Percentiles rank a stretch among this genome's conserved stretches.
These are phyloP conservation scores for Drosophila infuscata DNA, from an alignment of 2,888 invertebrate genomes.

Conservation along the genomic window DNA sequence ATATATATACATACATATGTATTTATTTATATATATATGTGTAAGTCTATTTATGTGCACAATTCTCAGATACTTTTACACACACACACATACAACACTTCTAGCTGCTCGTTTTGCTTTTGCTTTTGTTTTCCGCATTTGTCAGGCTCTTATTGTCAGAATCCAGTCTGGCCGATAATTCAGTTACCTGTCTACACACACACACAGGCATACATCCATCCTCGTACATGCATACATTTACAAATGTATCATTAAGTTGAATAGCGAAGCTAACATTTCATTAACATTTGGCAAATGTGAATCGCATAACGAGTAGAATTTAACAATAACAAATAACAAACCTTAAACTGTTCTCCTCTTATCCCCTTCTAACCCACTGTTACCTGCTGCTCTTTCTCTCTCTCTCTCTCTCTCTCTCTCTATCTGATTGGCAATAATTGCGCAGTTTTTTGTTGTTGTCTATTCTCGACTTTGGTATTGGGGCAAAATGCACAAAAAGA, in stretches of 20 bases:
- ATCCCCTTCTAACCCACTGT: constrained; percentile 1
- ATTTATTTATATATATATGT: constrained; percentile 3
- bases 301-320: constrained; percentile 57
- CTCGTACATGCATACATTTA: constrained; percentile 1
- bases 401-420: constrained; percentile 1
- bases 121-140: constrained; percentile 47
- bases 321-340: constrained; percentile 38
- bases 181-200: constrained; percentile 38
- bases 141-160: constrained; percentile 50
- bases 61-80: constrained; percentile 51
- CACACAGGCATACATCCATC: neutral
- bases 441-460: constrained; percentile 62
- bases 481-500: constrained; percentile 56
- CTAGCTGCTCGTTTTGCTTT: constrained; percentile 19
- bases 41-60: constrained; percentile 27
- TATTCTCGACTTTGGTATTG: constrained; percentile 48
- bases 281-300: constrained; percentile 53
- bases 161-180: constrained; percentile 45
- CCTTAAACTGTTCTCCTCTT: constrained; percentile 3
- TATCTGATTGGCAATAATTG: constrained; percentile 59
- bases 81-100: constrained; percentile 34
- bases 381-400: neutral
- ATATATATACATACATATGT: constrained; percentile 3
- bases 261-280: constrained; percentile 24
- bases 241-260: constrained; percentile 12